Evolutionary conservation across 2,797 vertebrate species (phyloP).

Genomic region (Crypturellus tataupa): DNA sequence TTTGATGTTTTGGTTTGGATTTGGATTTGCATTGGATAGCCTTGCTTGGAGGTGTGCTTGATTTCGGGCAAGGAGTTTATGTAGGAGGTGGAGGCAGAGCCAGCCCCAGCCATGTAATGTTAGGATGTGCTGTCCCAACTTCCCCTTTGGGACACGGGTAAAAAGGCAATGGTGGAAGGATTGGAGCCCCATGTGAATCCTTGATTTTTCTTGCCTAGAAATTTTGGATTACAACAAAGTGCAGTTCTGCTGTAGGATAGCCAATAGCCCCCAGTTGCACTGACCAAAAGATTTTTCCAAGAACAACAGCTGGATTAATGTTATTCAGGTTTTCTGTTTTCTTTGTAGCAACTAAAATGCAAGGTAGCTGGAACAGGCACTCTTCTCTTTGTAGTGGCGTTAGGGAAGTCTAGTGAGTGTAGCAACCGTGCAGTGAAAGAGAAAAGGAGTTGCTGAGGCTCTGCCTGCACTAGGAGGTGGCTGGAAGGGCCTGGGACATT

Average conservation of each 20-base stretch:
- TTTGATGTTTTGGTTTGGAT: not conserved
- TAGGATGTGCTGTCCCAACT: not conserved
- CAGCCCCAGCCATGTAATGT: not conserved
- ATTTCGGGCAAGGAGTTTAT: not conserved
- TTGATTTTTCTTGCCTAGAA: not conserved
- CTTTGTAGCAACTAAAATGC: not conserved
- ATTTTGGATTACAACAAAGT: not conserved
- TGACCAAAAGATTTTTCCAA: not conserved
- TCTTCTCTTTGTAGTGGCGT: not conserved
- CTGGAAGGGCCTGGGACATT: not conserved
- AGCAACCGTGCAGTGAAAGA: not conserved
- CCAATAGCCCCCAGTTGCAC: not conserved
- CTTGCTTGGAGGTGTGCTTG: not conserved
- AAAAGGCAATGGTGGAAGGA: not conserved
- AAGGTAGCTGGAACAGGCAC: not conserved
- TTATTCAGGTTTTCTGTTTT: not conserved
- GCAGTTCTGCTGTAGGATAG: not conserved
- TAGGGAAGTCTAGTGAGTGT: not conserved
- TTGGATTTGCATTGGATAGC: not conserved
- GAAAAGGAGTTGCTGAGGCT: not conserved
- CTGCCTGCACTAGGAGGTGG: not conserved
- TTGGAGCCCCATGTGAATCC: not conserved
- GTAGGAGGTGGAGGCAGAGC: not conserved
- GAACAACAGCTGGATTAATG: not conserved
- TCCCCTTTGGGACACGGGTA: not conserved